These are phyloP conservation scores for Pilophorus perplexus DNA, from an alignment of 2,888 invertebrate genomes.

Conservation along the genomic window DNA sequence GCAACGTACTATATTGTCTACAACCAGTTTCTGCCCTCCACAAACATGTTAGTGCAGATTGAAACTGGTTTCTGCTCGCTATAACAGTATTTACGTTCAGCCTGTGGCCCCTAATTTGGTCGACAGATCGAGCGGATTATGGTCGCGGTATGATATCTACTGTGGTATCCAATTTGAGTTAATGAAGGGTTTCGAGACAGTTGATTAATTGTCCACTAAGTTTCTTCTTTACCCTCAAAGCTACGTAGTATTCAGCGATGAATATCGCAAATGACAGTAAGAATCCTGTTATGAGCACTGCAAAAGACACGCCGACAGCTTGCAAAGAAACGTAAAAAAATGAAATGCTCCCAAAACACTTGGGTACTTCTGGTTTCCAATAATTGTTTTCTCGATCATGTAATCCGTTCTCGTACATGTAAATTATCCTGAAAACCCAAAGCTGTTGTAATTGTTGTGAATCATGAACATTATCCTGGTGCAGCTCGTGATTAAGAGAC, in stretches of 20 bases:
- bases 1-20: too few relatives aligned
- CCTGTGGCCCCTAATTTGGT: too few relatives aligned
- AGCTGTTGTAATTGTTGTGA: neutral
- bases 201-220: too few relatives aligned
- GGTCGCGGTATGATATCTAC: too few relatives aligned
- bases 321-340: slow-evolving; percentile 22
- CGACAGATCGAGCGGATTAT: too few relatives aligned
- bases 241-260: neutral
- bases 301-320: slow-evolving; percentile 22
- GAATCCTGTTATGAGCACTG: neutral
- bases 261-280: neutral
- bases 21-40: too few relatives aligned
- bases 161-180: neutral
- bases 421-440: slow-evolving; percentile 18
- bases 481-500: too few relatives aligned
- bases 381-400: slow-evolving; percentile 32
- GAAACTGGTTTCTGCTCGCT: too few relatives aligned
- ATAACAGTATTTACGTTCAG: too few relatives aligned
- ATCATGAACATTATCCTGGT: too few relatives aligned
- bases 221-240: too few relatives aligned
- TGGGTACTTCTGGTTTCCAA: slow-evolving; percentile 27
- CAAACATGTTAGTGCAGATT: too few relatives aligned
- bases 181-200: neutral
- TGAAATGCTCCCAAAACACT: slow-evolving; percentile 32
- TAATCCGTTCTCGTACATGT: slow-evolving; percentile 38